Evolutionary conservation across 1,140 invertebrate species (phyloP), one percentile per base, ranked within the genome.

Genomic region (Antheraea pernyi): DNA sequence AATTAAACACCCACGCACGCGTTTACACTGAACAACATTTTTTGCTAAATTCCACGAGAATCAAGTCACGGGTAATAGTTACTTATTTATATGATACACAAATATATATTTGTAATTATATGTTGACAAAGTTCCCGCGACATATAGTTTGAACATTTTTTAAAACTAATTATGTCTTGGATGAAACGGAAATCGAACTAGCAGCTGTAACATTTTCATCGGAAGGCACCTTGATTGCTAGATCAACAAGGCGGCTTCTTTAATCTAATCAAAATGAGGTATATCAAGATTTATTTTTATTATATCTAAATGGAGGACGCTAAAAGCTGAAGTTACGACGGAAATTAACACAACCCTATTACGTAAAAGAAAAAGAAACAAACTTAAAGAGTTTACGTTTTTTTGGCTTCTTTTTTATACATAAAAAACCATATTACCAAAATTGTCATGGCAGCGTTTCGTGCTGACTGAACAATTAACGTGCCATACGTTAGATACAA

Each of bases 201-300:
- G 46, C 46, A 53, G 46, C 46, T 53, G 46, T 53, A 53, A 53
- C 46, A 53, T 53, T 53, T 53, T 53, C 39, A 53, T 53, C 46
- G 46, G 46, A 53, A 53, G 46, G 6, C 46, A 53, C 46, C 46
- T 53, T 53, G 46, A 16, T 53, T 13, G 13, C 46, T 53, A 53
- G 46, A 53, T 53, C 46, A 53, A 9, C 0, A n/a, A 7, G 46
- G 13, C 46, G 46, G 46, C 46, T 53, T 53, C 46, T 53, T 53
- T 53, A 53, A 16, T 53, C 11, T 53, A n/a, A 53, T 16, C 46
- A 53, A 11, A 53, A 53, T 13, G 13, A 53, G 5, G 46, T 53
- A 6, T 13, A n/a, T 10, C 46, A 53, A 53, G 5, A 53, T 53
- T 13, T 53, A 53, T 16, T 53, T 53, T 53, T 53, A 53, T 53